phyloP scores from a whole-genome alignment of 2,888 invertebrate species.

The Palloptera scutellata region DNA sequence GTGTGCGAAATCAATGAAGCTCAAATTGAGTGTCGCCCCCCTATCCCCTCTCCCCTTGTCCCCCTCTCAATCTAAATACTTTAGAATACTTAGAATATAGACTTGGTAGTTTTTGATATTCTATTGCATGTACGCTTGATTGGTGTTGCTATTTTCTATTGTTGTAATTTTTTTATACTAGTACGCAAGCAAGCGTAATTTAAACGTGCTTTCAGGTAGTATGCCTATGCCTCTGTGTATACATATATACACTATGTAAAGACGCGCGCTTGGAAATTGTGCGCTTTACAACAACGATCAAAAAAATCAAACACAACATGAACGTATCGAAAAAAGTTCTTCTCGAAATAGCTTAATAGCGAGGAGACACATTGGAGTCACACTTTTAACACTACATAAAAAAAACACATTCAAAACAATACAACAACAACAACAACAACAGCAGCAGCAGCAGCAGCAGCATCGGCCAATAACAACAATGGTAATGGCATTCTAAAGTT shows the following conservation, averaged over 20 bases:
- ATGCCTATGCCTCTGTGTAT: not conserved
- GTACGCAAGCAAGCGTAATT: not conserved
- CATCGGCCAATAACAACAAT: not conserved
- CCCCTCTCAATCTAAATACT: too few relatives aligned
- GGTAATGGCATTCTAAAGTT: not conserved
- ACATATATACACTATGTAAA: not conserved
- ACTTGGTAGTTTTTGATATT: not conserved
- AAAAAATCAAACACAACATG: not conserved
- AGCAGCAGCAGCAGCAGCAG: not conserved
- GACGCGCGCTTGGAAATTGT: not conserved
- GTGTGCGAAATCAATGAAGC: conserved; percentile 1
- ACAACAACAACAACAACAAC: not conserved
- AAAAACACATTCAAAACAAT: not conserved
- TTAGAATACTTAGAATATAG: not conserved
- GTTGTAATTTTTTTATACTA: not conserved
- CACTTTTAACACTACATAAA: conserved; percentile 4
- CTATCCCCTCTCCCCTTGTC: too few relatives aligned
- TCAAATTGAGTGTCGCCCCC: not conserved
- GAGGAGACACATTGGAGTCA: conserved; percentile 3
- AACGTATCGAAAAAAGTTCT: not conserved
- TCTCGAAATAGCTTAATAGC: not conserved
- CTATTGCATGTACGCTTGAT: not conserved
- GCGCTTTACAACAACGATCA: not conserved
- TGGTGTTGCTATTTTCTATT: not conserved
- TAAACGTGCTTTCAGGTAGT: not conserved